These are phyloP conservation scores for Dendroctonus ponderosae DNA, from an alignment of 1,140 invertebrate species.

Conservation along the genomic window DNA sequence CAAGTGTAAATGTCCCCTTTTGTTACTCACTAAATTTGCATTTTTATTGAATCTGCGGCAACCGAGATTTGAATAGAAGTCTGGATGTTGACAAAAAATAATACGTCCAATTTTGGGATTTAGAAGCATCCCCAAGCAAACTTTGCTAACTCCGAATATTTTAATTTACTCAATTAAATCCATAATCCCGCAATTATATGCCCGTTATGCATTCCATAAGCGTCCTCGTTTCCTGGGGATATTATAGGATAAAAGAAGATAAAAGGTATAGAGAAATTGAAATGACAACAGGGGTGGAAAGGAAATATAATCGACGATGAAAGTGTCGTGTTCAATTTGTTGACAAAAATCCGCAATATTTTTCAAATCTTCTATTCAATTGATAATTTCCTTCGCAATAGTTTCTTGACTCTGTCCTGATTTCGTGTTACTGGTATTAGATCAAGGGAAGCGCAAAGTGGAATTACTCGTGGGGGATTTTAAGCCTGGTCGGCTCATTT, in stretches of 20 bases:
- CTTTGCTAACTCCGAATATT: constrained; percentile 27
- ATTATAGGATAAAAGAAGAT: constrained; percentile 8
- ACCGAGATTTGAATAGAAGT: constrained; percentile 48
- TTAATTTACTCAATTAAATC: constrained; percentile 32
- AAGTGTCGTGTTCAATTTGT: too few relatives aligned
- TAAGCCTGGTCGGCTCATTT: constrained; percentile 13
- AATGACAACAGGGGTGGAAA: too few relatives aligned
- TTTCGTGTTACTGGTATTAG: background rate
- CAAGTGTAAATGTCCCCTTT: constrained; percentile 50
- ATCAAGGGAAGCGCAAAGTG: constrained; percentile 11
- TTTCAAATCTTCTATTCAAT: too few relatives aligned
- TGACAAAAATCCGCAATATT: too few relatives aligned
- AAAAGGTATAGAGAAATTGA: too few relatives aligned
- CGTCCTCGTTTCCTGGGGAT: background rate
- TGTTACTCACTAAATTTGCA: constrained; percentile 49
- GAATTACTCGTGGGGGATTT: constrained; percentile 17
- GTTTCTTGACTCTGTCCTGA: too few relatives aligned
- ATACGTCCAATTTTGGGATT: constrained; percentile 45
- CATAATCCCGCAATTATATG: constrained; percentile 33
- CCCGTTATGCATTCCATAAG: constrained; percentile 27
- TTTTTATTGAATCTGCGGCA: constrained; percentile 51
- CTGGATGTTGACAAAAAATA: constrained; percentile 49
- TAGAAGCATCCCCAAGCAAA: constrained; percentile 18
- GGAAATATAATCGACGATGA: too few relatives aligned
- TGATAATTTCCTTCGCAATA: too few relatives aligned